A percentile compares a stretch with the other conserved stretches of the same genome.
phyloP scores from a whole-genome alignment of 2,797 vertebrate genomes.

The Cryptoprocta ferox region DNA sequence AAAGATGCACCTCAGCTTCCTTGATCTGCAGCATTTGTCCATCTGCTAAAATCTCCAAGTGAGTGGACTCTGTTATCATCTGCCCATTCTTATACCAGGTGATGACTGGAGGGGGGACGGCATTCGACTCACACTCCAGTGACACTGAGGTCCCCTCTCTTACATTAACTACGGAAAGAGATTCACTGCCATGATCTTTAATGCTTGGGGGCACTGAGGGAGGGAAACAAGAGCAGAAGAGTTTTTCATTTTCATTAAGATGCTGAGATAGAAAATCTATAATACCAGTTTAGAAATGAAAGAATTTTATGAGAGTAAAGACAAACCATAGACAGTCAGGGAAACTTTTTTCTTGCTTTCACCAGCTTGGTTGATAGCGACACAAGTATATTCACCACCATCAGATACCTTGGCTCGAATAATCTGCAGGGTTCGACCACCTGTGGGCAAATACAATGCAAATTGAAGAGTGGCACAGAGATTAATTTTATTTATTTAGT shows the following conservation, averaged over 20 bases:
- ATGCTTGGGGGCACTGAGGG: constrained; percentile 95
- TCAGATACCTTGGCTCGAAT: constrained; percentile 93
- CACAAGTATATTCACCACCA: constrained; percentile 94
- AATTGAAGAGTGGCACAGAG: not conserved
- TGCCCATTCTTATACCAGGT: constrained; percentile 96
- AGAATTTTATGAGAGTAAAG: not conserved
- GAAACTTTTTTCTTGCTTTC: constrained; percentile 93
- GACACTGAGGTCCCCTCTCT: constrained; percentile 88
- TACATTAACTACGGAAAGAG: constrained; percentile 90
- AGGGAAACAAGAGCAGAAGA: constrained; percentile 59
- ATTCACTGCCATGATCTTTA: constrained; percentile 89
- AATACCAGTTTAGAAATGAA: not conserved
- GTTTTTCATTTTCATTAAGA: not conserved
- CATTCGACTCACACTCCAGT: constrained; percentile 94
- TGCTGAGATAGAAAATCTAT: not conserved
- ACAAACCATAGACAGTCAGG: constrained; percentile 94
- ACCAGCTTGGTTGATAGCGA: constrained; percentile 95
- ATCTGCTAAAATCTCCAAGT: constrained; percentile 86
- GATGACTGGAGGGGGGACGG: constrained; percentile 94
- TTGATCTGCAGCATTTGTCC: constrained; percentile 91
- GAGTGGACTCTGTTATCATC: constrained; percentile 88
- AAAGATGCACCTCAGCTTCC: constrained; percentile 90
- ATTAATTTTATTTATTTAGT: not conserved
- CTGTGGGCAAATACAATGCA: constrained; percentile 82
- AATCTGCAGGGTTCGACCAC: constrained; percentile 95